A percentile compares a stretch with the other conserved stretches of the same genome.
These are phyloP conservation scores for Chlorodrepanis virens DNA, from an alignment of 2,113 vertebrate species.

Conservation along the genomic window DNA sequence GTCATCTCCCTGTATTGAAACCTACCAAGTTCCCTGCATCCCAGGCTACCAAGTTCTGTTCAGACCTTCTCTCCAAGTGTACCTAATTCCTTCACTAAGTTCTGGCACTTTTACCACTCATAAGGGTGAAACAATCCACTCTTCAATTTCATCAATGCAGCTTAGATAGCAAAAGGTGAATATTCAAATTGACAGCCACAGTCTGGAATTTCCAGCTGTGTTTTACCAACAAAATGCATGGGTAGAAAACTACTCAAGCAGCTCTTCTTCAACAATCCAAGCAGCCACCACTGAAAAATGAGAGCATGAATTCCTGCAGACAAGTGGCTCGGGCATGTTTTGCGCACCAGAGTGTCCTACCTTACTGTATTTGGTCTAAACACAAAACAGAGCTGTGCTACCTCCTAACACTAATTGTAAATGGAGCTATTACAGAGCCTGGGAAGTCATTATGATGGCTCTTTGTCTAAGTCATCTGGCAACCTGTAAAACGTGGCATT, in stretches of 20 bases:
- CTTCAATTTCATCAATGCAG: not conserved
- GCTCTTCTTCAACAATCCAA: not conserved
- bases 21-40: not conserved
- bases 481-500: conserved; percentile 60
- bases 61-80: accelerated
- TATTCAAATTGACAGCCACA: not conserved
- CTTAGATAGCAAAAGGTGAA: not conserved
- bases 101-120: not conserved
- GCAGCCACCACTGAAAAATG: not conserved
- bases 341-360: not conserved
- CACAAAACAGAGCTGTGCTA: not conserved
- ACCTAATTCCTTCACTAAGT: not conserved
- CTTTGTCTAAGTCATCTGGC: conserved; percentile 45
- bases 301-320: not conserved
- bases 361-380: not conserved
- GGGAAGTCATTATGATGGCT: not conserved
- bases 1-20: not conserved
- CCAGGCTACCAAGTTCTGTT: not conserved
- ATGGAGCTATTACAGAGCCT: not conserved
- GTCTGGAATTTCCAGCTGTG: not conserved
- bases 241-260: not conserved
- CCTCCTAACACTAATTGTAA: not conserved
- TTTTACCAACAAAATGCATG: not conserved
- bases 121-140: not conserved
- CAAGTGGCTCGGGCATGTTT: not conserved